These are phyloP conservation scores for Lagodon rhomboides DNA, from an alignment of 2,797 vertebrate species.

Conservation along the genomic window DNA sequence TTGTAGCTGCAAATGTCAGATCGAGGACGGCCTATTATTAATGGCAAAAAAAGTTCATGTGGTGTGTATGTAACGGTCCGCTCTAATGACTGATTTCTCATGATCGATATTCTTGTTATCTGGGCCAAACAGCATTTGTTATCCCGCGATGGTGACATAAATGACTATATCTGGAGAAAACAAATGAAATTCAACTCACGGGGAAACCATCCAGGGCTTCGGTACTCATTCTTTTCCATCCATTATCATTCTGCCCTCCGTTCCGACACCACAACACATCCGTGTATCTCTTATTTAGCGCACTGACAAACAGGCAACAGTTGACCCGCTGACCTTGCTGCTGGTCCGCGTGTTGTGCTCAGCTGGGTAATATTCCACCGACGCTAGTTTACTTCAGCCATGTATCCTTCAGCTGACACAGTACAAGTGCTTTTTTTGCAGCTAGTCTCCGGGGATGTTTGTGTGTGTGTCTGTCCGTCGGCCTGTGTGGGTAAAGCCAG, in stretches of 20 bases:
- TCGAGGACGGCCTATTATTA: too few relatives aligned
- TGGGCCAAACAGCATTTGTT: too few relatives aligned
- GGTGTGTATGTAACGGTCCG: too few relatives aligned
- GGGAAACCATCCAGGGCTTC: too few relatives aligned
- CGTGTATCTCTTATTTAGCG: slow-evolving; percentile 26
- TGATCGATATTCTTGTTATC: too few relatives aligned
- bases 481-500: slow-evolving; percentile 25
- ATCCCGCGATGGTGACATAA: too few relatives aligned
- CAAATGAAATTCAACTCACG: too few relatives aligned
- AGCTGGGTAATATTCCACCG: slow-evolving; percentile 23
- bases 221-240: neutral
- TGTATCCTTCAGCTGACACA: slow-evolving; percentile 39
- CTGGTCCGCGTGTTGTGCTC: slow-evolving; percentile 15
- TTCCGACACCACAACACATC: slow-evolving; percentile 3
- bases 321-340: slow-evolving; percentile 43
- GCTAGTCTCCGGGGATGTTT: slow-evolving; percentile 12
- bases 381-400: slow-evolving; percentile 34
- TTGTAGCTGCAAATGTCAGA: too few relatives aligned
- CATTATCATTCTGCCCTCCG: neutral
- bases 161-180: too few relatives aligned
- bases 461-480: slow-evolving; percentile 11
- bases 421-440: slow-evolving; percentile 11
- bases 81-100: too few relatives aligned
- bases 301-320: slow-evolving; percentile 10
- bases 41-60: too few relatives aligned